Evolutionary conservation across 1,140 invertebrate genomes (phyloP).

Genomic region (Ruditapes philippinarum): DNA sequence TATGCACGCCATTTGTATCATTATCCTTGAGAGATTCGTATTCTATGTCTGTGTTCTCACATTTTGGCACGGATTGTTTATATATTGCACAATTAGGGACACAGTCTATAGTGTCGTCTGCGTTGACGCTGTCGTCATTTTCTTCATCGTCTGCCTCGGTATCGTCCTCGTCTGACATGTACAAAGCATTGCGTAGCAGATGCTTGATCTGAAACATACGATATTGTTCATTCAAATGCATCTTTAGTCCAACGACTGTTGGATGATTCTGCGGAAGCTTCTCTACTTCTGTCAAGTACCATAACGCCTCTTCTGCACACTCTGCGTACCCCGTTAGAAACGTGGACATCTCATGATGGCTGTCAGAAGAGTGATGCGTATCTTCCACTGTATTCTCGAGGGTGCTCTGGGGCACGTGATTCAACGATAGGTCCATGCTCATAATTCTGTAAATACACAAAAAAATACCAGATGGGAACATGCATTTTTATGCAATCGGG

Average conservation of each 20-base stretch:
- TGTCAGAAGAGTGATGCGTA: background rate
- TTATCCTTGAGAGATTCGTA: background rate
- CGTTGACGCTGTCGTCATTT: background rate
- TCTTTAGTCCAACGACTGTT: constrained; percentile 82
- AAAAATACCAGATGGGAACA: background rate
- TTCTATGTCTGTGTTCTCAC: background rate
- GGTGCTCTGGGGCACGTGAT: background rate
- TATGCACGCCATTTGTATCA: background rate
- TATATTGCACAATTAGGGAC: background rate
- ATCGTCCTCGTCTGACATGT: background rate
- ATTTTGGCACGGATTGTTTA: background rate
- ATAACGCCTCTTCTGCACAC: constrained; percentile 85
- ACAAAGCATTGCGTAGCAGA: background rate
- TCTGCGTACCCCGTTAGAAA: constrained; percentile 84
- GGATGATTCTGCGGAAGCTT: constrained; percentile 84
- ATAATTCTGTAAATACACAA: background rate
- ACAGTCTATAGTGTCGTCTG: background rate
- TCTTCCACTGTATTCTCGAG: background rate
- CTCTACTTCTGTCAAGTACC: constrained; percentile 86
- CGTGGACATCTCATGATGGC: background rate
- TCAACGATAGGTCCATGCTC: background rate
- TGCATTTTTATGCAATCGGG: too few relatives aligned
- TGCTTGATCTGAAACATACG: background rate
- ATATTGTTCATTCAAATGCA: constrained; percentile 81
- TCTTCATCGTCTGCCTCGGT: background rate